phyloP scores from a whole-genome alignment of 2,113 vertebrate species.

The Lasiurus cinereus region DNA sequence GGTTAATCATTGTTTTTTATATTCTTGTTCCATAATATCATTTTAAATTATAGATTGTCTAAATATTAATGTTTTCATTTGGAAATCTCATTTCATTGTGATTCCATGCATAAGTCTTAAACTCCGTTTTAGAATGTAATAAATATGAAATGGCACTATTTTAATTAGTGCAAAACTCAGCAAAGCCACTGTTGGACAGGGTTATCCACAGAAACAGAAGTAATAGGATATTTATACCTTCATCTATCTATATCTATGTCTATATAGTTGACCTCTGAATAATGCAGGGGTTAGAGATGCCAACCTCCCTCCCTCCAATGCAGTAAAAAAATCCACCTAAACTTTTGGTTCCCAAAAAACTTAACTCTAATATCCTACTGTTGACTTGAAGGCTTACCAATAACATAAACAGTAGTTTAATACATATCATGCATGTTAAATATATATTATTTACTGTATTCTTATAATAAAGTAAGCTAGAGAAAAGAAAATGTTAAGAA shows the following conservation, averaged over 20 bases:
- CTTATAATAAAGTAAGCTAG: neutral
- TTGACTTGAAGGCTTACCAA: neutral
- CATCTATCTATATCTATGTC: neutral
- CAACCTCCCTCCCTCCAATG: neutral
- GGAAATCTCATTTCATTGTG: neutral
- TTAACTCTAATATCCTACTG: neutral
- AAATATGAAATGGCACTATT: neutral
- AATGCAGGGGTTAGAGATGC: neutral
- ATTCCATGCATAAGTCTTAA: neutral
- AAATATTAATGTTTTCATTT: slow-evolving; percentile 14
- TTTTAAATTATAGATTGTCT: neutral
- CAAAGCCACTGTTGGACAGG: neutral
- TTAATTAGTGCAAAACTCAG: neutral
- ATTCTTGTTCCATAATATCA: neutral
- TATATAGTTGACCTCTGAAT: neutral
- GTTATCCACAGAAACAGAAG: neutral
- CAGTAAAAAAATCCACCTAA: neutral
- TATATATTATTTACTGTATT: neutral
- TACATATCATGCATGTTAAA: neutral
- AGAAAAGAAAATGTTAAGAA: neutral
- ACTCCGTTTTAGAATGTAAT: neutral
- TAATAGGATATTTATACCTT: neutral
- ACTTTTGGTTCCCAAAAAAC: neutral
- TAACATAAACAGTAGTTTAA: neutral
- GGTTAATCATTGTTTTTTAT: neutral